Percentiles rank a stretch among this genome's conserved stretches.
phyloP scores from a whole-genome alignment of 2,797 vertebrate species.

The Phrynocephalus guinanensis region DNA sequence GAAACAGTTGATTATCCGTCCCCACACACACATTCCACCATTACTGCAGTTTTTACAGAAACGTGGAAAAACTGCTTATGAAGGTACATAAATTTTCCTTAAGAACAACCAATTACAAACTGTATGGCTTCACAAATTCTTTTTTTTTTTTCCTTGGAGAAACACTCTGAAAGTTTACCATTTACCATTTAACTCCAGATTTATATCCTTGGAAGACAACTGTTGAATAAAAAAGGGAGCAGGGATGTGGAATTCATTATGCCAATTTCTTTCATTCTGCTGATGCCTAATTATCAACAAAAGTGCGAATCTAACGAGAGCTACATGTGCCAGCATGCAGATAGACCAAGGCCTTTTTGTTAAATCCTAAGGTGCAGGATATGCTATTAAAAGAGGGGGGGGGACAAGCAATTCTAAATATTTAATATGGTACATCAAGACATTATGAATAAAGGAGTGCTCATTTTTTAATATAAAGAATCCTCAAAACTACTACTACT shows the following conservation, averaged over 20 bases:
- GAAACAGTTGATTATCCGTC: too few species aligned
- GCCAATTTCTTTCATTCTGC: neutral
- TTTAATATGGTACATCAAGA: constrained; percentile 3
- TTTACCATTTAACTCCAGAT: too few species aligned
- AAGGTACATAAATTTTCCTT: too few species aligned
- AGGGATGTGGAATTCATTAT: neutral
- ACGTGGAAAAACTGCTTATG: too few species aligned
- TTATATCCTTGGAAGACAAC: neutral
- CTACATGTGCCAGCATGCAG: neutral
- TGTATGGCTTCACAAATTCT: too few species aligned
- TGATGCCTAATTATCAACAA: neutral
- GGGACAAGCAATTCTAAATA: constrained; percentile 15
- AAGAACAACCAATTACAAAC: too few species aligned
- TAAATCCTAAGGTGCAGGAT: constrained; percentile 7
- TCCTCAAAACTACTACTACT: constrained; percentile 5
- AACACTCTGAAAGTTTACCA: too few species aligned
- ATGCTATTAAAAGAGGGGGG: constrained; percentile 6
- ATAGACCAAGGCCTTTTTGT: neutral
- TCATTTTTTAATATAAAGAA: constrained; percentile 34
- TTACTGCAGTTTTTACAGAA: too few species aligned
- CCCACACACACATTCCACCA: too few species aligned
- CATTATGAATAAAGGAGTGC: neutral
- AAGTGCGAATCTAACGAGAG: neutral
- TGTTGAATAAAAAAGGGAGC: neutral
- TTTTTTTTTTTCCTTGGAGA: too few species aligned